phyloP scores from a whole-genome alignment of 2,888 invertebrate species.

The Scotopteryx bipunctaria region DNA sequence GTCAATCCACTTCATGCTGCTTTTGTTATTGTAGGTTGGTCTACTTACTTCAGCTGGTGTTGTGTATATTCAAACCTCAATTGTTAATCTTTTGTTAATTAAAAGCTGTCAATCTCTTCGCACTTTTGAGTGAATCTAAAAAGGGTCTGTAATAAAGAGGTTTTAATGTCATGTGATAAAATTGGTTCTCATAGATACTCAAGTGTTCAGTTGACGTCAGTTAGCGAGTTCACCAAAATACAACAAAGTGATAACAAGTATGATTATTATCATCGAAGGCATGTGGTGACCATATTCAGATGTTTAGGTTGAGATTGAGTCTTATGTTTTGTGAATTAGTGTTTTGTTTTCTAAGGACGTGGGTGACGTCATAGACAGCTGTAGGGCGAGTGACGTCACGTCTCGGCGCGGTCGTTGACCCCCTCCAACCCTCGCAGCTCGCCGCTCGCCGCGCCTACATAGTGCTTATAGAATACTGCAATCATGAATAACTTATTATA shows the following conservation, averaged over 20 bases:
- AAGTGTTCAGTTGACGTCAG: slow-evolving; percentile 61
- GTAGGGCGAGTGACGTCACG: slow-evolving; percentile 81
- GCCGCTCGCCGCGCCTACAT: slow-evolving; percentile 54
- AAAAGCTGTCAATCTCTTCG: no score
- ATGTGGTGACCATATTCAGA: slow-evolving; percentile 65
- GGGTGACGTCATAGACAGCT: slow-evolving; percentile 79
- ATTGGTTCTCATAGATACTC: slow-evolving; percentile 51
- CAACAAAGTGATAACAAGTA: slow-evolving; percentile 67
- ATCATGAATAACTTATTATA: slow-evolving; percentile 74
- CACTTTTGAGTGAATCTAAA: not conserved
- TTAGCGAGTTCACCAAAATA: no score
- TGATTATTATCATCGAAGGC: slow-evolving; percentile 61
- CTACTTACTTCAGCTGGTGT: not conserved
- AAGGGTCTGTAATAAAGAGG: slow-evolving; percentile 2
- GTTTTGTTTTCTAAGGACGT: slow-evolving; percentile 51
- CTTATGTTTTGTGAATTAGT: slow-evolving; percentile 59
- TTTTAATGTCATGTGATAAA: slow-evolving; percentile 39
- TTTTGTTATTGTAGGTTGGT: slow-evolving; percentile 1
- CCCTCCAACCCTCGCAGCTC: slow-evolving; percentile 56
- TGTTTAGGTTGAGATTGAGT: slow-evolving; percentile 58
- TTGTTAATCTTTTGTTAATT: no score
- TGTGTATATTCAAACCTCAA: not conserved
- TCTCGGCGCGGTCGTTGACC: slow-evolving; percentile 71
- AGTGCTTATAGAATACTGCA: slow-evolving; percentile 44
- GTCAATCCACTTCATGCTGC: slow-evolving; percentile 10